These are phyloP conservation scores for Beaufortia kweichowensis DNA, from an alignment of 2,113 vertebrate genomes.

Conservation along the genomic window DNA sequence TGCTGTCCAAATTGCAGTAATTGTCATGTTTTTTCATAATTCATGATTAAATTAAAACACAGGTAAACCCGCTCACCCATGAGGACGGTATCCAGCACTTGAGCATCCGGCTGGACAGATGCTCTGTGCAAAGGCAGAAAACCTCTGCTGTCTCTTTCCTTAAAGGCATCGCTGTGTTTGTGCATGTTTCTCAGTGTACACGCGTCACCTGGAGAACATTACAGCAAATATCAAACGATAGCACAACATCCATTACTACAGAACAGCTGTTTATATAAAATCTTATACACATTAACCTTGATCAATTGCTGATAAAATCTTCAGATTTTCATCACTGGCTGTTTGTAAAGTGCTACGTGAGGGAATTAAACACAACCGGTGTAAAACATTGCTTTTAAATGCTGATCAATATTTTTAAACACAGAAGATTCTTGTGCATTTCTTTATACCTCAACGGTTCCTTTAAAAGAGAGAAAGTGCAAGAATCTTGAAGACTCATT, in stretches of 20 bases:
- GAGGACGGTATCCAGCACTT: constrained; percentile 77
- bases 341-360: constrained; percentile 69
- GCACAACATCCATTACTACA: neutral
- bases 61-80: constrained; percentile 69
- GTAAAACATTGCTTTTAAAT: neutral
- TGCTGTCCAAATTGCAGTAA: constrained; percentile 45
- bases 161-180: constrained; percentile 70
- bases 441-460: constrained; percentile 67
- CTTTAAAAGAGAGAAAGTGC: constrained; percentile 46
- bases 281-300: constrained; percentile 61
- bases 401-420: neutral
- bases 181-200: constrained; percentile 72
- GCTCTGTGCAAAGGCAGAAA: constrained; percentile 81
- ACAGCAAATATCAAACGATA: neutral
- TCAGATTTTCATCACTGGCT: constrained; percentile 74
- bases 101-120: constrained; percentile 67
- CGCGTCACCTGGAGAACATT: constrained; percentile 71
- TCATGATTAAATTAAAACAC: neutral
- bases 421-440: constrained; percentile 49
- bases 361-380: constrained; percentile 25
- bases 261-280: neutral
- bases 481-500: constrained; percentile 79
- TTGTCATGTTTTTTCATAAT: too few species aligned
- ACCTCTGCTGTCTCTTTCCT: constrained; percentile 79
- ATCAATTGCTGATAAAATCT: constrained; percentile 78